Conservation (phyloP, 2,888 invertebrate genomes). For the Andrena chrysosceles region DNA sequence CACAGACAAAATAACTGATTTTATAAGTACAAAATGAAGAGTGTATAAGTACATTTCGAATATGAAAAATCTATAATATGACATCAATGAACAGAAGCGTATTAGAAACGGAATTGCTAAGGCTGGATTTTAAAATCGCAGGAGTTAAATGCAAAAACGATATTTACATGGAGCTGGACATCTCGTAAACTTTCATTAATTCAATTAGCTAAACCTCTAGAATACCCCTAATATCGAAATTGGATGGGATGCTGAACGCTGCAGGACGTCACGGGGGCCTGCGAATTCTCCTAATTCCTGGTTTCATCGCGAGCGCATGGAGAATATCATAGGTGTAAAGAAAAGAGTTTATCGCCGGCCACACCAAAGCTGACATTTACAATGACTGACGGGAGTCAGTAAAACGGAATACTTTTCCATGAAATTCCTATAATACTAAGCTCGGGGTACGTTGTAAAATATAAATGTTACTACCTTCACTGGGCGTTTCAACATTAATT, state of each 20-base stretch:
- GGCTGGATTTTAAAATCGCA: background rate
- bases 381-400: constrained; percentile 25
- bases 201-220: constrained; percentile 42
- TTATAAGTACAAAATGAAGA: too few species aligned
- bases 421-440: constrained; percentile 1
- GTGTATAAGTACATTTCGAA: too few species aligned
- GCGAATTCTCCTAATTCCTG: constrained; percentile 15
- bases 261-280: constrained; percentile 23
- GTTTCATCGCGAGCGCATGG: constrained; percentile 12
- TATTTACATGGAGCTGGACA: constrained; percentile 1
- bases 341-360: constrained; percentile 39
- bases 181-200: constrained; percentile 47
- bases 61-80: too few species aligned
- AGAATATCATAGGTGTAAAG: constrained; percentile 33
- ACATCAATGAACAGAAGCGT: too few species aligned
- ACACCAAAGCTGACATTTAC: constrained; percentile 35
- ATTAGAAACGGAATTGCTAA: too few species aligned
- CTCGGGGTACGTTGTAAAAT: background rate
- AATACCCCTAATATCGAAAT: constrained; percentile 13
- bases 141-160: constrained; percentile 1
- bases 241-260: constrained; percentile 30
- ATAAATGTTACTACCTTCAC: background rate
- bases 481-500: background rate
- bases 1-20: too few species aligned
- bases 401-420: constrained; percentile 19